Evolutionary conservation across 2,888 invertebrate species (phyloP), one percentile per base, ranked within the genome.

Genomic region (Dusona sp.): DNA sequence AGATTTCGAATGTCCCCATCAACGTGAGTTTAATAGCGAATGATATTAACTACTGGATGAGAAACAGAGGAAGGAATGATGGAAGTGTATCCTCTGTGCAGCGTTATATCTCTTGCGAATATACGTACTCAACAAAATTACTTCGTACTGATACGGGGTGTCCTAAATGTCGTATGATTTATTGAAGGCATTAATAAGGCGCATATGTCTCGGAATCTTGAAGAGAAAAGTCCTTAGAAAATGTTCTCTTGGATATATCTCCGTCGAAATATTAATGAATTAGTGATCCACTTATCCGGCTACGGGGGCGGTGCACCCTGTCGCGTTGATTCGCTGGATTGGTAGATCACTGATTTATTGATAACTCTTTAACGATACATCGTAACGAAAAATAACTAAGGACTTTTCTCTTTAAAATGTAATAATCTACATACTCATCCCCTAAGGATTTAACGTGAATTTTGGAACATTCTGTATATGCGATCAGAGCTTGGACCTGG

Each of bases 11-110:
- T 74, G 68, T 83, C 36, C 80, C 65, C 81, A 84, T 86, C 78
- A 86, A 84, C 77, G 64, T 80, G 77, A 73, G 33, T 86, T 86
- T 86, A 81, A 86, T 86, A 68, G 80, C 45, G 68, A 79, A 81
- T 72, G 79, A 83, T 83, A 86, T 86, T 79, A 86, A 86, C 82
- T 70, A 48, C 48, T 70, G 70, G 68, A 86, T 64, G 84, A 51
- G 64, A 73, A 77, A 38, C 25, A 75, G 65, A 73, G 72, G 33
- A 42, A 57, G 78, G 74, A 74, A 85, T 75, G 74, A 83, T 83
- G 45, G 67, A 83, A 81, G 78, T 84, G 70, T 84, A 84, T 81
- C 38, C 65, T 45, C 38, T 57, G 51, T 70, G 65, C 25, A 67
- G 65, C 42, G 68, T 84, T 75, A 79, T 48, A 64, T 79, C 72